Percentiles rank a stretch among this genome's conserved stretches.
These are phyloP conservation scores for Magallana ariakensis DNA, from an alignment of 1,140 invertebrate genomes.

Conservation along the genomic window DNA sequence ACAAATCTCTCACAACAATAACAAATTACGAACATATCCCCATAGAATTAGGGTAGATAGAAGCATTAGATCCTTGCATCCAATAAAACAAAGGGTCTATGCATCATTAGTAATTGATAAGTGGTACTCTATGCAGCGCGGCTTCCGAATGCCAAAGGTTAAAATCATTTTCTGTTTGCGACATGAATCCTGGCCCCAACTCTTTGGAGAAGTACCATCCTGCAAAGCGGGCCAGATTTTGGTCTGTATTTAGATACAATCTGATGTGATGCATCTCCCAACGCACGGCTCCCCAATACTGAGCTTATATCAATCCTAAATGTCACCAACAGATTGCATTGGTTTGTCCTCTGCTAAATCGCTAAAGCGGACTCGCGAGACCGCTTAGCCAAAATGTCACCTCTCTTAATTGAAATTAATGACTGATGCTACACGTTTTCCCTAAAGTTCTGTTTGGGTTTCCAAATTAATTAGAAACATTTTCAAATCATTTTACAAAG, in stretches of 20 bases:
- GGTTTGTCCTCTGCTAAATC: constrained; percentile 3
- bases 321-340: constrained; percentile 23
- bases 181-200: neutral
- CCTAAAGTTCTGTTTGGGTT: neutral
- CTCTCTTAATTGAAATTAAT: constrained; percentile 36
- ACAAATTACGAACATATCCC: no score
- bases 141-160: constrained; percentile 1
- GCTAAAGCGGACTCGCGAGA: neutral
- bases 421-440: neutral
- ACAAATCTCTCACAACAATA: no score
- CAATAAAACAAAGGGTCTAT: neutral
- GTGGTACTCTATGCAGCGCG: neutral
- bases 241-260: neutral
- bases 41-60: no score
- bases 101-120: constrained; percentile 20
- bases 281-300: neutral
- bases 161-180: constrained; percentile 21
- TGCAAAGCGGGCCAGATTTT: constrained; percentile 3
- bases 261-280: neutral
- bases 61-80: no score
- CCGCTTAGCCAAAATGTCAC: constrained; percentile 35
- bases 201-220: neutral
- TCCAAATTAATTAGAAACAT: neutral
- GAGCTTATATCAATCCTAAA: constrained; percentile 12
- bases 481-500: neutral